Evolutionary conservation across 2,797 vertebrate genomes (phyloP), one percentile per base, ranked within the genome.

Genomic region (Acanthurus leucopareius): DNA sequence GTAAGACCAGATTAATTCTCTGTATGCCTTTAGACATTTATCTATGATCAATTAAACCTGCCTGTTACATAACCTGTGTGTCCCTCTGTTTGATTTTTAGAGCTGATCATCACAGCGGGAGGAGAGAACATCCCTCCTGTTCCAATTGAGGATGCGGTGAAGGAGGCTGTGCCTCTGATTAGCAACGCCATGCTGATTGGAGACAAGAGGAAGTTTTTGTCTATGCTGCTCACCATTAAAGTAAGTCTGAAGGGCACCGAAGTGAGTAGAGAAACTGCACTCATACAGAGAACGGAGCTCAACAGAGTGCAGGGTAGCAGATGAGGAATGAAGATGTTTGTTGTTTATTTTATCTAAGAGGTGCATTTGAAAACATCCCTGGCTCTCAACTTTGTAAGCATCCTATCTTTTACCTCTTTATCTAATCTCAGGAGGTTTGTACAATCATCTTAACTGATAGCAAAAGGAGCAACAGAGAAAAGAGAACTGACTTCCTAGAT

Each of bases 131-230:
- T 99, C 38, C 91, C 96, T 13, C 98, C 97, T 0, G 80, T 97
- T 47, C 97, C 97, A 0, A 97, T 95, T 0, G 98, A 99, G 92
- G 96, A 97, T 0, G 93, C 95, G 0, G 93, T 99, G 14, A 99
- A 99, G 80, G 94, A 94, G 2, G 94, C 91, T 0, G 15, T 97
- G 28, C 97, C 97, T 3, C 95, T 99, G 61, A 80, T 99, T 65
- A 99, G 98, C 71, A 97, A 99, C 0, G 97, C 96, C 20, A 94
- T 98, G 96, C 60, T 99, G 69, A 96, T 99, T 10, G 98, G 98
- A 19, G 97, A 99, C 92, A 97, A 95, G 91, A 96, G 91, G 63
- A 98, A 97, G 66, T 99, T 98, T 69, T 95, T 99, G 2, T 91
- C 96, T 4, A 95, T 98, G 93, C 96, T 99, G 48, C 91, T 99